A percentile compares a stretch with the other conserved stretches of the same genome.
Conservation (phyloP, 2,113 vertebrate genomes). For the Pelvicachromis taeniatus region DNA sequence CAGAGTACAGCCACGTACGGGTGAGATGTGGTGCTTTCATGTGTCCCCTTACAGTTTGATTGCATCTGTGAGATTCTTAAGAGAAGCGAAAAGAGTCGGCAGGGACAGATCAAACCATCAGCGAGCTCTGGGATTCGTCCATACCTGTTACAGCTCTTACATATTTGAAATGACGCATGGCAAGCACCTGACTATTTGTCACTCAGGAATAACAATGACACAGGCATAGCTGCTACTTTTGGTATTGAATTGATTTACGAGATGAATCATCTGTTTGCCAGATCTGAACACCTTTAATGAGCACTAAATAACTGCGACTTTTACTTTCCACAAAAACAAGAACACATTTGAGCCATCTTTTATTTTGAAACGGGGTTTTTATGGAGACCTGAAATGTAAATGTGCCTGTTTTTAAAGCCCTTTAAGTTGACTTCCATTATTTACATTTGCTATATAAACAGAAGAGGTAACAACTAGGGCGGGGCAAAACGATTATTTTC, state of each 20-base stretch:
- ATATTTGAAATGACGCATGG: not conserved
- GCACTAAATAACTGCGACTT: not conserved
- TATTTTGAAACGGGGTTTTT: not conserved
- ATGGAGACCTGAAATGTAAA: not conserved
- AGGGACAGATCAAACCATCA: not conserved
- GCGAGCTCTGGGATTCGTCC: not conserved
- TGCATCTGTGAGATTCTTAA: not conserved
- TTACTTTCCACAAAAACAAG: not conserved
- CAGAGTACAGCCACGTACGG: not conserved
- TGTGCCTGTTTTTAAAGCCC: not conserved
- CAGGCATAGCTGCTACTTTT: accelerated
- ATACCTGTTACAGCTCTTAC: not conserved
- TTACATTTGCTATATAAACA: not conserved
- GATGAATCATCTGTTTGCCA: not conserved
- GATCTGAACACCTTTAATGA: not conserved
- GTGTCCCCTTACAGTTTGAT: not conserved
- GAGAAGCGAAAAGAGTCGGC: not conserved
- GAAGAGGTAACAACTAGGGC: not conserved
- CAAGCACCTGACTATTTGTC: not conserved
- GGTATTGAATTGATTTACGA: not conserved
- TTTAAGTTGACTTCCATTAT: not conserved
- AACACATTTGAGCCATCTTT: not conserved
- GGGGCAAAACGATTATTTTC: no score
- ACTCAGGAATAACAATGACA: not conserved
- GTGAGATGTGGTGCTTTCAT: not conserved